Evolutionary conservation across 1,140 invertebrate genomes (phyloP).

Genomic region (Pogonognathellus flavescens): DNA sequence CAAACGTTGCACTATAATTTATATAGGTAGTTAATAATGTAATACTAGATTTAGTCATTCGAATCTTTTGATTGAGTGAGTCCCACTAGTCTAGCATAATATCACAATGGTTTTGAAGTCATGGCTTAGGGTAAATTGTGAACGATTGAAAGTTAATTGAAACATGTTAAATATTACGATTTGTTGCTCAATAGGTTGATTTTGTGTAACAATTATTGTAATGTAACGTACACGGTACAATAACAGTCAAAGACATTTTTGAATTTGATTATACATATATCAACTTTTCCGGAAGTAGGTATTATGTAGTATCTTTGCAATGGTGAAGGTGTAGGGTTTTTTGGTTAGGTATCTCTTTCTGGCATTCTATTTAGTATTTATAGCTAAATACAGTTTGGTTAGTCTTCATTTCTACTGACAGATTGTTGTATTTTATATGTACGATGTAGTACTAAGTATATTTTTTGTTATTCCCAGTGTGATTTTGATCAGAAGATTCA

Average conservation of each 20-base stretch:
- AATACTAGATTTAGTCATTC: too few species aligned
- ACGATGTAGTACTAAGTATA: not conserved
- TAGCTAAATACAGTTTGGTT: not conserved
- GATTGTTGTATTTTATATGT: not conserved
- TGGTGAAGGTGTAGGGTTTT: slow-evolving; percentile 9
- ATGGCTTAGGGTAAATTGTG: slow-evolving; percentile 26
- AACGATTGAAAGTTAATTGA: not conserved
- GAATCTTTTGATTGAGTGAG: not conserved
- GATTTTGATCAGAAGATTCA: slow-evolving; percentile 11
- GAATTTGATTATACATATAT: too few species aligned
- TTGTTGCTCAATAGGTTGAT: slow-evolving; percentile 26
- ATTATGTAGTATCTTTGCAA: too few species aligned
- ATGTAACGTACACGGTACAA: not conserved
- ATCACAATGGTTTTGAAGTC: slow-evolving; percentile 35
- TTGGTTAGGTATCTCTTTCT: slow-evolving; percentile 23
- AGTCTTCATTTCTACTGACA: not conserved
- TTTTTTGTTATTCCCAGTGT: slow-evolving; percentile 15
- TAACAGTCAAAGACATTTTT: too few species aligned
- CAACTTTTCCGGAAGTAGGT: too few species aligned
- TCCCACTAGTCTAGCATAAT: slow-evolving; percentile 13
- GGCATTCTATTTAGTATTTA: not conserved
- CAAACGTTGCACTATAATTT: too few species aligned
- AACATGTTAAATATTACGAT: slow-evolving; percentile 16
- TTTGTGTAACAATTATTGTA: not conserved
- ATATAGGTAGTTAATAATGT: too few species aligned